Conservation (phyloP, 2,113 vertebrate genomes). For the Chelonoidis abingdonii region DNA sequence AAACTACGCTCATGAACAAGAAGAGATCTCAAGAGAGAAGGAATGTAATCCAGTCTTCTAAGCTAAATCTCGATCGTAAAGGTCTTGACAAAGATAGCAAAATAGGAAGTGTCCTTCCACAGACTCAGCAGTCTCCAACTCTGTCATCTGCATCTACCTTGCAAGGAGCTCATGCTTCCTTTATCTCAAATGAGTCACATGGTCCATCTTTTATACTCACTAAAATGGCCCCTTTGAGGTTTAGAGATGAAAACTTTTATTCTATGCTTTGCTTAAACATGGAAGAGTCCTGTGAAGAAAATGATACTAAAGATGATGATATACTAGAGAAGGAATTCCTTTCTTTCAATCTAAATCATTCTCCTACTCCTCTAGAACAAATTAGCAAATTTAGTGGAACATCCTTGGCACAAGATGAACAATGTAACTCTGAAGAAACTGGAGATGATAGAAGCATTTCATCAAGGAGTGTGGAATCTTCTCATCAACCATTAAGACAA, state of each 20-base stretch:
- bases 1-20: conserved; percentile 23
- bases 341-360: not conserved
- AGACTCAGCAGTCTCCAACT: not conserved
- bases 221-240: not conserved
- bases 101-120: not conserved
- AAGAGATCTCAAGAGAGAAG: conserved; percentile 41
- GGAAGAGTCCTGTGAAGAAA: not conserved
- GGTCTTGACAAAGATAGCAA: not conserved
- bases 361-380: not conserved
- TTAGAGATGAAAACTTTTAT: conserved; percentile 55
- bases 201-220: not conserved
- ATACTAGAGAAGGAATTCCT: conserved; percentile 9
- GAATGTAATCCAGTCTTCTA: not conserved
- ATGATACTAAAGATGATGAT: not conserved
- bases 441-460: not conserved
- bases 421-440: not conserved
- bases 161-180: not conserved
- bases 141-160: not conserved
- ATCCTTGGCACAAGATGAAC: not conserved
- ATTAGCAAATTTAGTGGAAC: not conserved
- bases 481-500: not conserved
- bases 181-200: not conserved
- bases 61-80: not conserved
- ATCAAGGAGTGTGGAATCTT: not conserved
- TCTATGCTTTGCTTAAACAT: not conserved